Percentiles rank a stretch among this genome's conserved stretches.
phyloP scores from a whole-genome alignment of 2,113 vertebrate species.

The Carettochelys insculpta region DNA sequence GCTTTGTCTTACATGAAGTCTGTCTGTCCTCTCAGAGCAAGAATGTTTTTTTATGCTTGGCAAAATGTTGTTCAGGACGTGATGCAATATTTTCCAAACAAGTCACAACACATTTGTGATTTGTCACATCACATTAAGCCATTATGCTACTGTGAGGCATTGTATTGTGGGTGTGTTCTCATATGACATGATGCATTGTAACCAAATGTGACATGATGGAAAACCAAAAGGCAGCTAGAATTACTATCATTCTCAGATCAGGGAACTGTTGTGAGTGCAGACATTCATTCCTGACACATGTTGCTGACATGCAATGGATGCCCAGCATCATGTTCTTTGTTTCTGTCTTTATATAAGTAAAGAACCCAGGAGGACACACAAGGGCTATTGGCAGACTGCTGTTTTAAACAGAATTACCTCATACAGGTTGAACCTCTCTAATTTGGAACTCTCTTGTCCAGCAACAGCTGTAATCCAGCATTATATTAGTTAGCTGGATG shows the following conservation, averaged over 20 bases:
- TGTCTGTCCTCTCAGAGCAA: not conserved
- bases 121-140: not conserved
- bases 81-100: not conserved
- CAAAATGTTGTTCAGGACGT: not conserved
- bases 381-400: not conserved
- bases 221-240: conserved; percentile 33
- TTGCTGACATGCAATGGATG: conserved; percentile 14
- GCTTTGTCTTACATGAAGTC: not conserved
- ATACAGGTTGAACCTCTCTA: no score
- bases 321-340: not conserved
- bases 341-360: not conserved
- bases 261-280: conserved; percentile 53
- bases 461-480: no score
- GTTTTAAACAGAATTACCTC: not conserved
- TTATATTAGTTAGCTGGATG: no score
- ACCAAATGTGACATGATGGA: not conserved
- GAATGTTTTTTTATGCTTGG: not conserved
- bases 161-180: not conserved
- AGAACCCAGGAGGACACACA: not conserved
- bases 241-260: conserved; percentile 40
- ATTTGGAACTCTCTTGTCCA: no score
- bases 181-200: not conserved
- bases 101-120: conserved; percentile 36
- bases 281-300: not conserved
- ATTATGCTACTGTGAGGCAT: not conserved